Base-by-base conservation (phyloP, 2,113 vertebrate species). In the Shinisaurus crocodilurus region DNA sequence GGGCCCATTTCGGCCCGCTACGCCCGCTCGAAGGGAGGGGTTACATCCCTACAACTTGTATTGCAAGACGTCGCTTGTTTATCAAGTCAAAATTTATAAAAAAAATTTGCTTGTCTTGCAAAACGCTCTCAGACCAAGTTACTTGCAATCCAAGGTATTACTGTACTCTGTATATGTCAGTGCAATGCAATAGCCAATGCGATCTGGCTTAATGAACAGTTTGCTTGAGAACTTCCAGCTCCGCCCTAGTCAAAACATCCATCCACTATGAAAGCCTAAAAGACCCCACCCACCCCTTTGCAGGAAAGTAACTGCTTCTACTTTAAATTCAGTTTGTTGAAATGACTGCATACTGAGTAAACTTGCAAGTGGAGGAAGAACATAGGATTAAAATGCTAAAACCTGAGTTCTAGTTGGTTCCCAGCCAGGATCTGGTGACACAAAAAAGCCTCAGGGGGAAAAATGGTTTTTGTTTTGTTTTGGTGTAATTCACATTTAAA, bases 101-200 rank as follows among this genome's bases (percentile, higher is more conserved):
- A n/a, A n/a, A n/a, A n/a, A n/a, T n/a, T n/a, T n/a, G n/a, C n/a
- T n/a, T n/a, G n/a, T n/a, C n/a, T n/a, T n/a, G n/a, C n/a, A n/a
- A n/a, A n/a, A n/a, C n/a, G n/a, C n/a, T n/a, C n/a, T n/a, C n/a
- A n/a, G n/a, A n/a, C n/a, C n/a, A n/a, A n/a, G n/a, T n/a, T n/a
- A n/a, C n/a, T n/a, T n/a, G n/a, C n/a, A n/a, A n/a, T n/a, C n/a
- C n/a, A n/a, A n/a, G n/a, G n/a, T n/a, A n/a, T n/a, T n/a, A n/a
- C n/a, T n/a, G n/a, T 54, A 86, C 88, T 79, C 87, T 34, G 84
- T 0, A 82, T 92, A 87, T 89, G 9, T 40, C 23, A 86, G 6
- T 50, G 10, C 45, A 50, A 50, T 50, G 63, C 40, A 85, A 23
- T 29, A n/a, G 48, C 20, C 23, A 75, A 1, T 9, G 50, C 15